Conservation (phyloP, 2,797 vertebrate genomes). For the Danionella dracula region DNA sequence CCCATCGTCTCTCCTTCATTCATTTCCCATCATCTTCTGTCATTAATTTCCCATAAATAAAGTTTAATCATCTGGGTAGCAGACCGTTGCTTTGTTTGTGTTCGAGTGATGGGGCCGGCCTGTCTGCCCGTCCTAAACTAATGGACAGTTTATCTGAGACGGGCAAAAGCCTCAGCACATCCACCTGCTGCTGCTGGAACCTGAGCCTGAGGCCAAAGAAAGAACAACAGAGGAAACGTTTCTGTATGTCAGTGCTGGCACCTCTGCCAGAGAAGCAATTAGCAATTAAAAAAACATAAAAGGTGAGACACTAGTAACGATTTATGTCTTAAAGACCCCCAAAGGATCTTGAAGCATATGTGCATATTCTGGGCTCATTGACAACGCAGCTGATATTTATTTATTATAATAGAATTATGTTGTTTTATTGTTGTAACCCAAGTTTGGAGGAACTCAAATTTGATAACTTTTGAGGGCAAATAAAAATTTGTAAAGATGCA, state of each 20-base stretch:
- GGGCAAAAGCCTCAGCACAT: conserved; percentile 55
- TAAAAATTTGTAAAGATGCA: no score
- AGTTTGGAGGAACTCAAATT: no score
- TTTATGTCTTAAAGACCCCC: no score
- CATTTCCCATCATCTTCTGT: background rate
- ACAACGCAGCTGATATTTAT: no score
- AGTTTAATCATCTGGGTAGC: background rate
- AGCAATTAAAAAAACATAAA: no score
- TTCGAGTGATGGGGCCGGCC: conserved; percentile 52
- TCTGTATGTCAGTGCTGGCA: conserved; percentile 1
- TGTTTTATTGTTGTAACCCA: no score
- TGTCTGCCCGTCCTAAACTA: conserved; percentile 64
- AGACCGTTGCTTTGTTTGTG: background rate
- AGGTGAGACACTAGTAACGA: no score
- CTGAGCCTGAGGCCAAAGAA: conserved; percentile 47
- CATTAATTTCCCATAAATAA: background rate
- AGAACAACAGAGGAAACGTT: conserved; percentile 60
- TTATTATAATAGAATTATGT: no score
- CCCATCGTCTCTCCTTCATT: background rate
- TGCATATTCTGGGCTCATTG: no score
- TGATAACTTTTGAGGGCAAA: no score
- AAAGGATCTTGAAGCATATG: no score
- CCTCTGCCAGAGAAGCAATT: no score
- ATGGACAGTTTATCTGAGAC: conserved; percentile 59
- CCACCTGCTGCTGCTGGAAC: conserved; percentile 64